Percentiles rank a stretch among this genome's conserved stretches.
Conservation (phyloP, 2,797 vertebrate species). For the Megaceryle alcyon region DNA sequence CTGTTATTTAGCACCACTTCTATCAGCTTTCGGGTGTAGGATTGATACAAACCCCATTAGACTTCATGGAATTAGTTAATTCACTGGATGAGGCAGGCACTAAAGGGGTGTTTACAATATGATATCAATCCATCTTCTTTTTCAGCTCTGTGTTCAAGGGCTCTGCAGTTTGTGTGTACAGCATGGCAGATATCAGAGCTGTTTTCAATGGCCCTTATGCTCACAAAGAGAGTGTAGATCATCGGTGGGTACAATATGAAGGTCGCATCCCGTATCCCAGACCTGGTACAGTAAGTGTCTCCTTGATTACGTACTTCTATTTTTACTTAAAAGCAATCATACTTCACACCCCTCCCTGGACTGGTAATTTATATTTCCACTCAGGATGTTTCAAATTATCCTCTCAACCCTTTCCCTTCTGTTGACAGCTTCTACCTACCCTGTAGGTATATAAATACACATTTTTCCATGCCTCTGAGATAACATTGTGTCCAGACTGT, state of each 20-base stretch:
- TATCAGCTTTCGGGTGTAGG: accelerated
- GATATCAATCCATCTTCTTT: background rate
- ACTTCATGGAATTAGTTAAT: too few species aligned
- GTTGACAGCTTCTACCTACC: constrained; percentile 18
- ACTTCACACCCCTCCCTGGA: background rate
- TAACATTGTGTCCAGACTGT: constrained; percentile 18
- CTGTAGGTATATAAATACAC: background rate
- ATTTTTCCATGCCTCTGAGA: constrained; percentile 41
- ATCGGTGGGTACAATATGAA: constrained; percentile 96
- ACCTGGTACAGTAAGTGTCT: constrained; percentile 90
- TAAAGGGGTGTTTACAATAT: background rate
- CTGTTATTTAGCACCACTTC: background rate
- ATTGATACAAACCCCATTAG: background rate
- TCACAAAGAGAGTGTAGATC: constrained; percentile 95
- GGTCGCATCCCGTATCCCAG: constrained; percentile 94
- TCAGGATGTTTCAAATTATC: constrained; percentile 54
- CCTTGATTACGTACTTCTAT: background rate
- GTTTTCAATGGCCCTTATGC: constrained; percentile 96
- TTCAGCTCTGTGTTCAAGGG: constrained; percentile 95
- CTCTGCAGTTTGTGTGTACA: constrained; percentile 96
- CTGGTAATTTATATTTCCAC: background rate
- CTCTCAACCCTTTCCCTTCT: background rate
- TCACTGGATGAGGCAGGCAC: background rate
- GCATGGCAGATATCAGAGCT: constrained; percentile 94
- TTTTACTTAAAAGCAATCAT: background rate